phyloP scores from a whole-genome alignment of 2,888 invertebrate species.

The Ormyrus pomaceus region DNA sequence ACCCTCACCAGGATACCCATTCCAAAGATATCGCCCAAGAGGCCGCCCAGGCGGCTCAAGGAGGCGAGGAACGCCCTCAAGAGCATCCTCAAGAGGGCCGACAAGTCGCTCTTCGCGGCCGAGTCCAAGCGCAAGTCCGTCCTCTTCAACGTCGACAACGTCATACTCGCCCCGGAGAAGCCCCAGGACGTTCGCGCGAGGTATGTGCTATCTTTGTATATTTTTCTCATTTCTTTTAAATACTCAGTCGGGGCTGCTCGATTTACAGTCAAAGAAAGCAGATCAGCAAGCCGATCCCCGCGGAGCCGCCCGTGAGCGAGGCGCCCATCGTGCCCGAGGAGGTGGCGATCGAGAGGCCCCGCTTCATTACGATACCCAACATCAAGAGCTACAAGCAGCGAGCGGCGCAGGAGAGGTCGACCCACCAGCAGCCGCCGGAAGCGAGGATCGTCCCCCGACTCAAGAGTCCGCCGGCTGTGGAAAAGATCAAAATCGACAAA shows the following conservation, averaged over 20 bases:
- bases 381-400: conserved; percentile 67
- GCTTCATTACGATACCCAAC: conserved; percentile 73
- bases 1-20: conserved; percentile 70
- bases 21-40: conserved; percentile 79
- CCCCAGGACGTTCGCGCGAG: conserved; percentile 54
- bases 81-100: conserved; percentile 69
- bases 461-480: conserved; percentile 57
- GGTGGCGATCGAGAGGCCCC: conserved; percentile 58
- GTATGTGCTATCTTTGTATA: not conserved
- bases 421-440: conserved; percentile 62
- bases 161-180: conserved; percentile 73
- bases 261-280: conserved; percentile 35
- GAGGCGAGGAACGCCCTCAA: conserved; percentile 72
- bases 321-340: conserved; percentile 61
- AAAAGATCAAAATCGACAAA: conserved; percentile 65
- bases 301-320: conserved; percentile 42
- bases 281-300: conserved; percentile 16
- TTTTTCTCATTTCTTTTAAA: not conserved
- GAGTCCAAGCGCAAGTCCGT: conserved; percentile 69
- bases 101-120: conserved; percentile 47
- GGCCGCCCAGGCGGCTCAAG: conserved; percentile 80
- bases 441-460: conserved; percentile 62
- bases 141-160: conserved; percentile 72
- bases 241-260: not conserved
- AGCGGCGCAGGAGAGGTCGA: conserved; percentile 43